Evolutionary conservation across 2,888 invertebrate species (phyloP), one percentile per base, ranked within the genome.

Genomic region (Heliconius aoede): DNA sequence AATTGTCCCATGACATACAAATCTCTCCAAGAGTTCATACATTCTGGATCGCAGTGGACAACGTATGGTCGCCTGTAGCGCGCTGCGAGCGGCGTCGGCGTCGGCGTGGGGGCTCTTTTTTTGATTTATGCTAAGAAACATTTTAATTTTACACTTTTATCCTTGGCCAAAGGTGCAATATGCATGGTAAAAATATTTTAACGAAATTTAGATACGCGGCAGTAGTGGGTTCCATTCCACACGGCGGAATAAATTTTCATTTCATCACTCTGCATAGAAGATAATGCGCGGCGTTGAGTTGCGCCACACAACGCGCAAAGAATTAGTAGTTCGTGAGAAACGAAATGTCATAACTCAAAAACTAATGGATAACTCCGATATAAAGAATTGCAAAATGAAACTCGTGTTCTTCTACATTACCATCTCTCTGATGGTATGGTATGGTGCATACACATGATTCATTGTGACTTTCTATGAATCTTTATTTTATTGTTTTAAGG

Each of bases 101-200:
- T 5, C 7, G 32, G 32, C 1, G 32, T 21, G 72, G 72, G 72
- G 36, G 36, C 60, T 18, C 36, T 72, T 21, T 36, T 40, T 61
- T 61, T 60, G 72, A 72, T 72, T 72, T 72, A 72, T 61, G 11
- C 1, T 40, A 32, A 28, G 24, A 21, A 61, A 26, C 9, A 61
- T 36, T 60, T 72, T 36, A 72, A 72, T 72, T 72, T 72, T 40
- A 72, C 60, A 72, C 40, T 32, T 40, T 36, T 60, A 65, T 40
- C 36, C 21, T 8, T 46, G 55, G 55, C 51, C 51, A 30, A 28
- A 55, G 30, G n/a, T 69, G 15, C 30, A 30, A 32, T 32, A 64
- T 36, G n/a, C 7, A 24, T 36, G n/a, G 24, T 15, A 24, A 36
- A 36, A 24, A 65, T 24, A 65, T 32, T 36, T 36, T 36, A 36